phyloP scores from a whole-genome alignment of 2,888 invertebrate genomes.

The Archaeoteleia sp. region DNA sequence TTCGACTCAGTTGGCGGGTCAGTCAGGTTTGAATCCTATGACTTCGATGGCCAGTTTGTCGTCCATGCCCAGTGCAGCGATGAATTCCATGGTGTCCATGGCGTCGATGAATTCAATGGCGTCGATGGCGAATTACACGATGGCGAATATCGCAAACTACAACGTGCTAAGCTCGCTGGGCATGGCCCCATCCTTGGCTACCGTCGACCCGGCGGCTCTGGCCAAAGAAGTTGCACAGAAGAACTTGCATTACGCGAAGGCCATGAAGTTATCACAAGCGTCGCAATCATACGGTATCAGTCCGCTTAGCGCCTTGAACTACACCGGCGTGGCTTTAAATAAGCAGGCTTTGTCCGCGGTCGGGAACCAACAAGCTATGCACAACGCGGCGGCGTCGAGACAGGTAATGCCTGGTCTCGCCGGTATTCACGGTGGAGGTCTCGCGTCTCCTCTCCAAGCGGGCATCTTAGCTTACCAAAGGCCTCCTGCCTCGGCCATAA shows the following conservation, averaged over 20 bases:
- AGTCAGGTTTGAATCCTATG: constrained; percentile 65
- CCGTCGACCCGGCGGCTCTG: constrained; percentile 79
- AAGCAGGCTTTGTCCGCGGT: constrained; percentile 76
- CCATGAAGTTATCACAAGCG: constrained; percentile 79
- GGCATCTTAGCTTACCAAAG: constrained; percentile 71
- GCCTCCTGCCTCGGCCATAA: constrained; percentile 70
- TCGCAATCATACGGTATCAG: constrained; percentile 67
- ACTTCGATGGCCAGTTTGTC: constrained; percentile 66
- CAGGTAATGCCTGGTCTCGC: constrained; percentile 61
- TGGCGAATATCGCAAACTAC: constrained; percentile 66
- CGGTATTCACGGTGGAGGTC: constrained; percentile 62
- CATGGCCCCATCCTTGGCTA: constrained; percentile 51
- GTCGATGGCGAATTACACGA: constrained; percentile 63
- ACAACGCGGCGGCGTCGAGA: constrained; percentile 62
- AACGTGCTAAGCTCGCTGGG: constrained; percentile 64
- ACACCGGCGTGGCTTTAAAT: constrained; percentile 83
- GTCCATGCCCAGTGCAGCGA: constrained; percentile 60
- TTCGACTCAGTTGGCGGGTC: constrained; percentile 50
- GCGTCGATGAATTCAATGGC: constrained; percentile 55
- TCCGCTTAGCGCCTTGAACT: constrained; percentile 80
- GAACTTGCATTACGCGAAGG: constrained; percentile 87
- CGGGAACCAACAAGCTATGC: constrained; percentile 66
- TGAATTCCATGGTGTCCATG: constrained; percentile 59
- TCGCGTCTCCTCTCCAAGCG: constrained; percentile 68
- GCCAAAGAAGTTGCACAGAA: constrained; percentile 90